These are phyloP conservation scores for Drosophila affinis DNA, from an alignment of 2,888 invertebrate genomes.

Conservation along the genomic window DNA sequence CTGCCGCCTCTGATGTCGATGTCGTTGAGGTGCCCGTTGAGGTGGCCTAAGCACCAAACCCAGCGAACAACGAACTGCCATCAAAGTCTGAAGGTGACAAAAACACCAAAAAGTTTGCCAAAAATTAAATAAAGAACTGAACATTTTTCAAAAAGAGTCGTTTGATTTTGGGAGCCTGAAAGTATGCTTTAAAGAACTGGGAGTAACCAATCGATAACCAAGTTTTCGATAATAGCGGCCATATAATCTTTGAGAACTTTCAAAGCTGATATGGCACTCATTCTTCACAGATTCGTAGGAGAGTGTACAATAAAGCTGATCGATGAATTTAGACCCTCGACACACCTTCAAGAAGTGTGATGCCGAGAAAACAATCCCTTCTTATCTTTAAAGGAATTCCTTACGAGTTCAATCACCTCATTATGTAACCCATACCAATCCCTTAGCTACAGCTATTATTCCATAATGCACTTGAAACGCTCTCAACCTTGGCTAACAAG, in stretches of 20 bases:
- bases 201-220: too few species aligned
- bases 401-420: not conserved
- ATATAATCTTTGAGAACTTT: not conserved
- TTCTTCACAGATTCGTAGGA: not conserved
- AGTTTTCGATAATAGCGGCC: not conserved
- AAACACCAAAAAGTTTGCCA: slow-evolving; percentile 29
- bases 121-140: slow-evolving; percentile 12
- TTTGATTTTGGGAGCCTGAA: not conserved
- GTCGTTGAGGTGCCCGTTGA: slow-evolving; percentile 29
- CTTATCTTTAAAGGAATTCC: not conserved
- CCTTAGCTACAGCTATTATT: not conserved
- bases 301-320: too few species aligned
- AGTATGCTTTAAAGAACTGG: not conserved
- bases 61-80: slow-evolving; percentile 18
- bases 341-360: not conserved
- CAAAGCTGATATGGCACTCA: not conserved
- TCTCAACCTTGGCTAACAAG: slow-evolving; percentile 21
- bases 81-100: slow-evolving; percentile 24
- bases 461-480: not conserved
- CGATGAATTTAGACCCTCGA: too few species aligned
- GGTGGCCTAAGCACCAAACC: slow-evolving; percentile 11
- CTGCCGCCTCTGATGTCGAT: slow-evolving; percentile 6
- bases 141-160: slow-evolving; percentile 7
- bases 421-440: not conserved
- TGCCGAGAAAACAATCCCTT: not conserved